Conservation (phyloP, 2,797 vertebrate species). For the Novumbra hubbsi region DNA sequence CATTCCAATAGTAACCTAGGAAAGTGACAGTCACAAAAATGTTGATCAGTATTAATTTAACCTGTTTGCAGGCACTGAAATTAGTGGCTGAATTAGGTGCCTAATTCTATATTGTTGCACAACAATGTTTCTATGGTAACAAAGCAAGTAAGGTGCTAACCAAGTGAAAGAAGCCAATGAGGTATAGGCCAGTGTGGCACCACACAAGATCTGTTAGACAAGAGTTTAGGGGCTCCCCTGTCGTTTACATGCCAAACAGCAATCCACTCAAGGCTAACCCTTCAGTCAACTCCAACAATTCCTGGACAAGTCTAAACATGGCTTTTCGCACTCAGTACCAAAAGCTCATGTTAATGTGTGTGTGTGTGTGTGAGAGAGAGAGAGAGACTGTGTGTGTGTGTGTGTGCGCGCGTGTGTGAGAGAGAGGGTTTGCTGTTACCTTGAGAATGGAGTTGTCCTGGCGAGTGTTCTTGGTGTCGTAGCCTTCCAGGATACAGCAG, state of each 20-base stretch:
- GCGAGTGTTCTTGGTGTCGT: conserved; percentile 87
- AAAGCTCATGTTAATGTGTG: neutral
- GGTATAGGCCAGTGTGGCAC: neutral
- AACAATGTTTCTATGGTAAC: conserved; percentile 5
- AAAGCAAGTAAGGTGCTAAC: neutral
- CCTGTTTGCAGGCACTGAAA: neutral
- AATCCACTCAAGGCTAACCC: neutral
- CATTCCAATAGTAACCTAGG: conserved; percentile 85
- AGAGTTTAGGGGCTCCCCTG: neutral
- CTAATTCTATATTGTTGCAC: no score
- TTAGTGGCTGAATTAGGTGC: no score
- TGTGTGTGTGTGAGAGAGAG: neutral
- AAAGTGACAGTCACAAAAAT: neutral
- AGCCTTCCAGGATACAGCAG: conserved; percentile 87
- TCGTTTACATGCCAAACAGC: neutral
- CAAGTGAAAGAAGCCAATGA: neutral
- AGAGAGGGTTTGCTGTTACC: conserved; percentile 56
- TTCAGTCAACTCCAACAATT: neutral
- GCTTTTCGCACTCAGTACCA: neutral
- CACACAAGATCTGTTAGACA: neutral
- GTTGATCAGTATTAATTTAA: conserved; percentile 2
- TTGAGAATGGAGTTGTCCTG: conserved; percentile 91
- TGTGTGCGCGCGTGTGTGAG: neutral
- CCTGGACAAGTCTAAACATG: neutral
- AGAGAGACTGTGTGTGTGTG: neutral